Percentiles rank a stretch among this genome's conserved stretches.
Evolutionary conservation across 1,140 invertebrate species (phyloP).

Genomic region (Cherax destructor): DNA sequence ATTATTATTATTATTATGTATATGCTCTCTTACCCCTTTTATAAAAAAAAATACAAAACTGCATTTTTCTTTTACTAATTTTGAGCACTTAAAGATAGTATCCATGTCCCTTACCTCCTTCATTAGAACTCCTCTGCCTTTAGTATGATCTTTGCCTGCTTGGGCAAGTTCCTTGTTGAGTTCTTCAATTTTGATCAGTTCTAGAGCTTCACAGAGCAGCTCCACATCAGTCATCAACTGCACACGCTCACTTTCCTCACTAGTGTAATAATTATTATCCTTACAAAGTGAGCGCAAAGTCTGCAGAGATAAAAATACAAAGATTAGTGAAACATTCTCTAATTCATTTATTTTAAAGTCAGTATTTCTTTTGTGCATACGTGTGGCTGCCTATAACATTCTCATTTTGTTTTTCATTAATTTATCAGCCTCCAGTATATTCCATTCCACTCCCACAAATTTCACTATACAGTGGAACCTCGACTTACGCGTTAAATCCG

Average conservation of each 20-base stretch:
- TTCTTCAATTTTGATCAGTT: conserved; percentile 80
- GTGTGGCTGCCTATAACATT: too few relatives aligned
- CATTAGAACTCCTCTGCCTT: conserved; percentile 77
- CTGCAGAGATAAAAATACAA: conserved; percentile 60
- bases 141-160: conserved; percentile 74
- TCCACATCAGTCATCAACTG: conserved; percentile 92
- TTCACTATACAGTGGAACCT: too few relatives aligned
- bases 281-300: conserved; percentile 89
- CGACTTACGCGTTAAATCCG: too few relatives aligned
- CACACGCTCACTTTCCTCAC: conserved; percentile 85
- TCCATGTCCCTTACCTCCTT: conserved; percentile 51
- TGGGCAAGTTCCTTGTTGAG: conserved; percentile 83
- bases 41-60: background rate
- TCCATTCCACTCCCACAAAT: too few relatives aligned
- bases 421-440: too few relatives aligned
- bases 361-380: background rate
- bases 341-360: background rate
- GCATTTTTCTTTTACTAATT: background rate
- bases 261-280: conserved; percentile 89
- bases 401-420: too few relatives aligned
- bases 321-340: too few relatives aligned
- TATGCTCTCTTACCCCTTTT: background rate
- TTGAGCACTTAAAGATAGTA: too few relatives aligned
- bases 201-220: conserved; percentile 90
- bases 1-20: background rate